These are phyloP conservation scores for Hyperoplus immaculatus DNA, from an alignment of 2,797 vertebrate species.

Conservation along the genomic window DNA sequence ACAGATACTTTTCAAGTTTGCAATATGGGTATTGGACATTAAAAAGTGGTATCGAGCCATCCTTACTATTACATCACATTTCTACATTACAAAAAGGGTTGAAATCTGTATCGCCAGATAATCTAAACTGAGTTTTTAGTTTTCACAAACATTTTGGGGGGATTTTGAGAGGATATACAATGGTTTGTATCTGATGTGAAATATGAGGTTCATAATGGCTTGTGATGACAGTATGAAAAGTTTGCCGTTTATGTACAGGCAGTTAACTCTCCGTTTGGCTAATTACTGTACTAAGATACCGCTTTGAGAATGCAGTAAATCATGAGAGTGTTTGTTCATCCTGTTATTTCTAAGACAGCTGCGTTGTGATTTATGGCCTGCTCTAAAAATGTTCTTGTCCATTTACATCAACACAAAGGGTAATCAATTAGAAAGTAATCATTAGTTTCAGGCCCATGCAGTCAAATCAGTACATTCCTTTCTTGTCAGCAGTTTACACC, in stretches of 20 bases:
- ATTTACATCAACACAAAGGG: constrained; percentile 29
- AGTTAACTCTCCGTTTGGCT: constrained; percentile 36
- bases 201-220: background rate
- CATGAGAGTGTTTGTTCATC: constrained; percentile 51
- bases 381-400: constrained; percentile 30
- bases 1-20: background rate
- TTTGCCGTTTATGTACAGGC: constrained; percentile 23
- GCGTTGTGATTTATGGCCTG: constrained; percentile 50
- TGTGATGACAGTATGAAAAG: constrained; percentile 4
- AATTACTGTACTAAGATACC: constrained; percentile 25
- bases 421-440: constrained; percentile 44
- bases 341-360: constrained; percentile 52
- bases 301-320: constrained; percentile 42
- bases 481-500: constrained; percentile 1
- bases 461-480: background rate
- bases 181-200: background rate
- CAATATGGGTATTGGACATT: background rate
- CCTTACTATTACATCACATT: background rate
- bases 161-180: background rate
- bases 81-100: background rate
- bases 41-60: too few relatives aligned
- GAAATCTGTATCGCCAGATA: background rate
- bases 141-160: background rate
- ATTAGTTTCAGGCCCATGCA: constrained; percentile 30
- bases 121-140: background rate